phyloP scores from a whole-genome alignment of 37 sponge, comb jelly and placozoan genomes.

The Halisarca cf. caerulea region DNA sequence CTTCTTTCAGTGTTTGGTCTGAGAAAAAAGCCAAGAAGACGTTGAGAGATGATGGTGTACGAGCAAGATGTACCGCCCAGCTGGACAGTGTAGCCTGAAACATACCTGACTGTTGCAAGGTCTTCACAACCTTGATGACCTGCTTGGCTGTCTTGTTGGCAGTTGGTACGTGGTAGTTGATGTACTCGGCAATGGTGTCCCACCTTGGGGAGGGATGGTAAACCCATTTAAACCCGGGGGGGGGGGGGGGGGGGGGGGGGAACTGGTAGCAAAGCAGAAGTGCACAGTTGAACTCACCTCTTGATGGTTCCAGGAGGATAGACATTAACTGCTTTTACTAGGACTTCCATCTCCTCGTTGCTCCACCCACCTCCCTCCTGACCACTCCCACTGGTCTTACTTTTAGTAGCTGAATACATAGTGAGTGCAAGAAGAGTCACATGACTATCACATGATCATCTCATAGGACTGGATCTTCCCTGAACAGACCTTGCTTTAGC shows the following conservation, averaged over 20 bases:
- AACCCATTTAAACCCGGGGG: too few species aligned
- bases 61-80: too few species aligned
- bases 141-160: constrained; percentile 51
- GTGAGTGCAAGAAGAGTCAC: too few species aligned
- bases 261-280: background rate
- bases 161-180: constrained; percentile 72
- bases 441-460: too few species aligned
- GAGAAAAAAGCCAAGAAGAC: background rate
- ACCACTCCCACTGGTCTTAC: too few species aligned
- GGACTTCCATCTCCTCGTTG: constrained; percentile 76
- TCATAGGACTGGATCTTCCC: too few species aligned
- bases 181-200: constrained; percentile 81
- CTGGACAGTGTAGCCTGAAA: background rate
- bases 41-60: background rate
- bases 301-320: constrained; percentile 91
- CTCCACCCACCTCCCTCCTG: constrained; percentile 47
- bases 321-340: constrained; percentile 92
- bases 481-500: constrained; percentile 1
- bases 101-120: constrained; percentile 22
- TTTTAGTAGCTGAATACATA: too few species aligned
- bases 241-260: too few species aligned
- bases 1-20: constrained; percentile 45
- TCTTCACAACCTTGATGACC: constrained; percentile 46
- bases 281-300: constrained; percentile 55
- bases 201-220: constrained; percentile 44